Evolutionary conservation across 2,797 vertebrate genomes (phyloP).

Genomic region (Galago senegalensis): DNA sequence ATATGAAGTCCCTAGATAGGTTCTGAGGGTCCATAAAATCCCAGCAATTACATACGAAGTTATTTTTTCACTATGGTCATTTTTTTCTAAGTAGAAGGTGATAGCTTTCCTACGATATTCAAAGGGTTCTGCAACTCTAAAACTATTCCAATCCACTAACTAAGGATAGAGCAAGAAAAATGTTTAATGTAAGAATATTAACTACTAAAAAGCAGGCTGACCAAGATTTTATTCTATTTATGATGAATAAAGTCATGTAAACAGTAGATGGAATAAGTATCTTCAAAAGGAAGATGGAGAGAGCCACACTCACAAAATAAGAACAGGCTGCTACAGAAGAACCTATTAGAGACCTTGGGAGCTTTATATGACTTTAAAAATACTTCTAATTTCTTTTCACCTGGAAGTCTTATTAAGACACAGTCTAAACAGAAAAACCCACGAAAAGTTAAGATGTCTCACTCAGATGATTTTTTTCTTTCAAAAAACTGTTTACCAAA

Average conservation of each 20-base stretch:
- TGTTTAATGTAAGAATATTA: constrained; percentile 30
- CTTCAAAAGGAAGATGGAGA: constrained; percentile 45
- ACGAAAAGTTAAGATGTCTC: background rate
- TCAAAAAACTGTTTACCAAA: too few relatives aligned
- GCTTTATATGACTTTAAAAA: constrained; percentile 40
- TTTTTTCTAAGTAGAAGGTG: constrained; percentile 12
- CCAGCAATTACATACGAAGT: background rate
- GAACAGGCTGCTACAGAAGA: background rate
- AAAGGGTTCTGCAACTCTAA: constrained; percentile 3
- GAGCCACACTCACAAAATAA: constrained; percentile 18
- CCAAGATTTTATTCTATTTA: constrained; percentile 23
- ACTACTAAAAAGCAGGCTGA: background rate
- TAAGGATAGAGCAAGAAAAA: constrained; percentile 23
- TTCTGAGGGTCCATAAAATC: background rate
- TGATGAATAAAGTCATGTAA: background rate
- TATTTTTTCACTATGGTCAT: background rate
- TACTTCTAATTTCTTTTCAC: constrained; percentile 18
- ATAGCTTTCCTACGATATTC: background rate
- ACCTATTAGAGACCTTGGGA: background rate
- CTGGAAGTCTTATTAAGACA: constrained; percentile 33
- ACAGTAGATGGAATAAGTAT: background rate
- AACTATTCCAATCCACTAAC: background rate
- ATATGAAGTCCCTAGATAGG: background rate
- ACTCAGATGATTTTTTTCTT: background rate
- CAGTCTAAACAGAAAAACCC: constrained; percentile 14